phyloP scores from a whole-genome alignment of 2,888 invertebrate species.

The Brachyopa scutellaris region DNA sequence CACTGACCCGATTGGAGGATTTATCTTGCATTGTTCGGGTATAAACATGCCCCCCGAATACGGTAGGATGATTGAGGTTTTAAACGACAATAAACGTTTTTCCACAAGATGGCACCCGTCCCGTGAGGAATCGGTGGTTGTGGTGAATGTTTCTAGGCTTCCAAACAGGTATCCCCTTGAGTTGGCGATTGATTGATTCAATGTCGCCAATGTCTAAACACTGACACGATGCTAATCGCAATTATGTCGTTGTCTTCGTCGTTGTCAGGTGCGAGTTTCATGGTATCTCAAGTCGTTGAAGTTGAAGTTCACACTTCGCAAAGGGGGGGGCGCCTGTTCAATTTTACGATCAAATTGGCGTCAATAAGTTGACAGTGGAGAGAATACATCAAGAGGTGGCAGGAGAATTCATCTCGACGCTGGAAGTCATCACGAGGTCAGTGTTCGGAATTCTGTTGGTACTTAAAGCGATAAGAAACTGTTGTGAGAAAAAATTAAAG shows the following conservation, averaged over 20 bases:
- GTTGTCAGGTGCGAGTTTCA: constrained; percentile 8
- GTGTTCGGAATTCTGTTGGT: no score
- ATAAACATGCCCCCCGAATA: constrained; percentile 42
- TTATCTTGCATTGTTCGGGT: constrained; percentile 66
- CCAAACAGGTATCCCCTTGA: constrained; percentile 43
- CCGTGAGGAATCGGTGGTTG: no score
- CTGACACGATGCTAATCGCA: constrained; percentile 71
- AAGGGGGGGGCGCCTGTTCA: constrained; percentile 20
- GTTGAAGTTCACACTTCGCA: constrained; percentile 59
- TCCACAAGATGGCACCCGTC: no score
- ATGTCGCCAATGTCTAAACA: constrained; percentile 71
- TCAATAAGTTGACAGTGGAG: constrained; percentile 49
- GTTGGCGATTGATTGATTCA: constrained; percentile 66
- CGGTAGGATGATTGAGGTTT: constrained; percentile 41
- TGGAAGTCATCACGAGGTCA: constrained; percentile 21
- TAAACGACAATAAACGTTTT: constrained; percentile 18
- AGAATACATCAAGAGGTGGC: constrained; percentile 7
- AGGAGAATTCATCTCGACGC: constrained; percentile 11
- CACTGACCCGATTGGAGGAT: constrained; percentile 70
- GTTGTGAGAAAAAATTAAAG: neutral
- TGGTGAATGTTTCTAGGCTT: constrained; percentile 5
- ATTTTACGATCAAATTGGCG: constrained; percentile 57
- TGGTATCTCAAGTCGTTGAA: constrained; percentile 30
- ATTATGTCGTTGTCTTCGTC: constrained; percentile 66
- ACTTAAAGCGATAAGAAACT: neutral